Base-by-base conservation (phyloP, 2,888 invertebrate species). In the Diarsia rubi region DNA sequence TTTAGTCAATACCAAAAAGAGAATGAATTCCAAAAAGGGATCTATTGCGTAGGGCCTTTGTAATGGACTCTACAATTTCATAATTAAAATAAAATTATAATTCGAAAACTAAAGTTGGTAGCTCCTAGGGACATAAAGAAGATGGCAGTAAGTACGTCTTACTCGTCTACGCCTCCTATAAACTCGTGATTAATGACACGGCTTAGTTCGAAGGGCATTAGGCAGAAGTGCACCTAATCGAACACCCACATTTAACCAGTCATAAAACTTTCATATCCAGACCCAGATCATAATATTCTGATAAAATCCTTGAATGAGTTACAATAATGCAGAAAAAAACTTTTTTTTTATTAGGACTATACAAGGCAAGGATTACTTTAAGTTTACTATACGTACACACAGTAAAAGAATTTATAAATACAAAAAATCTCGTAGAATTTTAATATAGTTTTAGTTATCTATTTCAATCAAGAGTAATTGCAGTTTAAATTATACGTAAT, bases 381-480 rank as follows among this genome's bases (percentile, higher is more conserved):
- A n/a, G n/a, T 2, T 16, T 27, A 57, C 14, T 57, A n/a, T n/a
- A 49, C 44, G 12, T 45, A 37, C 37, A 37, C 45, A 45, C 11
- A 69, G 12, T 24, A 68, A 47, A 42, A 49, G 5, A 49, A 70
- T 70, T 16, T 59, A 31, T 44, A 59, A 79, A 72, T 72, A 79
- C 73, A 19, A 62, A 70, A 84, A 74, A 70, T 74, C 75, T 52
- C 42, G 37, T 70, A 54, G 66, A 70, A 54, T 64, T 67, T 75
- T 68, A 62, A 42, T 24, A 60, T 68, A 59, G 57, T 67, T 52
- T 84, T 49, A 67, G 67, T 83, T 78, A 70, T 76, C 74, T 83
- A 83, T 89, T 89, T 88, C 86, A 89, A 88, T 88, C 79, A 82
- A 79, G 70, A 83, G 72, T 74, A 84, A 81, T 78, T 78, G 88